Percentiles rank a stretch among this genome's conserved stretches.
Conservation (phyloP, 2,113 vertebrate genomes). For the Tupaia chinensis region DNA sequence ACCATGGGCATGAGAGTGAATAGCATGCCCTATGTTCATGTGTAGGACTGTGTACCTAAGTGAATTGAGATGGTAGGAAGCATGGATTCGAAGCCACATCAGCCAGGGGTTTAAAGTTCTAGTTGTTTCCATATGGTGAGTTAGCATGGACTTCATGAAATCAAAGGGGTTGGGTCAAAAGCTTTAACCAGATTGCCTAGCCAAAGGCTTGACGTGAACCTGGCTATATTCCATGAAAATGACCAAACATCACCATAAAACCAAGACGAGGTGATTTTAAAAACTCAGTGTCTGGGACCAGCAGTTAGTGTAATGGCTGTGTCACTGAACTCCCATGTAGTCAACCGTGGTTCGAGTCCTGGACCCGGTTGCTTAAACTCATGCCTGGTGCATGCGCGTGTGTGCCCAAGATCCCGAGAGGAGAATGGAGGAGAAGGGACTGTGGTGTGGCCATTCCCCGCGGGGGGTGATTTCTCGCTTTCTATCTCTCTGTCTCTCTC, state of each 20-base stretch:
- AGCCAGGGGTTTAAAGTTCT: background rate
- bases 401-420: too few relatives aligned
- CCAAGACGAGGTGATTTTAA: background rate
- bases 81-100: background rate
- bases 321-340: too few relatives aligned
- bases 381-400: too few relatives aligned
- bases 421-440: too few relatives aligned
- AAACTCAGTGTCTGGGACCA: constrained; percentile 7
- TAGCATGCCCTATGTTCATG: background rate
- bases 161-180: background rate
- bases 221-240: background rate
- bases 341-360: too few relatives aligned
- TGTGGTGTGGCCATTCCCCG: too few relatives aligned
- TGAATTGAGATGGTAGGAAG: background rate
- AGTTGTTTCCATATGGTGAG: background rate
- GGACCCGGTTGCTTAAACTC: too few relatives aligned
- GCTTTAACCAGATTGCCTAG: background rate
- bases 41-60: background rate
- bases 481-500: too few relatives aligned
- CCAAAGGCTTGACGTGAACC: background rate
- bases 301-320: too few relatives aligned
- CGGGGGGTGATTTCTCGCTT: too few relatives aligned
- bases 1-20: background rate
- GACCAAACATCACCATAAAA: background rate
- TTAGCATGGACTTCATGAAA: background rate